Conservation (phyloP, 2,888 invertebrate species). For the Cenopis cana region DNA sequence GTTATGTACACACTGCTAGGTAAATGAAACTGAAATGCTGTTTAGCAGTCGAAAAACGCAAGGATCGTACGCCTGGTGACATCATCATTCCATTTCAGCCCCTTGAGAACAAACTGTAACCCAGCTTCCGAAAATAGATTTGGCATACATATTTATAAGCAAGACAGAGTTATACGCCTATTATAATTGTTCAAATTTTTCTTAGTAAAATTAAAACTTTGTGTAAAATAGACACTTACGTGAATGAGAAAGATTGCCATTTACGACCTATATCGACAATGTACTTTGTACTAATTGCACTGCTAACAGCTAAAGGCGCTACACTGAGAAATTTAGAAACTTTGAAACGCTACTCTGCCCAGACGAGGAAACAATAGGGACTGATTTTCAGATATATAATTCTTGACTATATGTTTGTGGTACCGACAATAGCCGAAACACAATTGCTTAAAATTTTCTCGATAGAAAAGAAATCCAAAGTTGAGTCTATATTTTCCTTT, state of each 20-base stretch:
- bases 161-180: too few relatives aligned
- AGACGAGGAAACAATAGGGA: too few relatives aligned
- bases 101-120: neutral
- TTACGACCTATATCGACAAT: conserved; percentile 12
- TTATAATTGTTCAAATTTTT: too few relatives aligned
- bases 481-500: too few relatives aligned
- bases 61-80: neutral
- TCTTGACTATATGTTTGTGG: too few relatives aligned
- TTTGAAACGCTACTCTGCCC: too few relatives aligned
- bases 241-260: conserved; percentile 10
- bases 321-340: too few relatives aligned
- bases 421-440: too few relatives aligned
- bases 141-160: neutral
- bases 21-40: conserved; percentile 16
- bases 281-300: neutral
- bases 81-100: neutral
- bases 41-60: neutral
- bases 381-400: too few relatives aligned
- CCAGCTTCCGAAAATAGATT: neutral
- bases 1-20: conserved; percentile 20
- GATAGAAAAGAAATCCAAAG: too few relatives aligned
- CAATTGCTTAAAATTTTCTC: too few relatives aligned
- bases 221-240: neutral
- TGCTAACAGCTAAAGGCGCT: neutral
- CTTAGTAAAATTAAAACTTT: neutral